Evolutionary conservation across 2,113 vertebrate genomes (phyloP), one percentile per base, ranked within the genome.

Genomic region (Stigmatopora nigra): DNA sequence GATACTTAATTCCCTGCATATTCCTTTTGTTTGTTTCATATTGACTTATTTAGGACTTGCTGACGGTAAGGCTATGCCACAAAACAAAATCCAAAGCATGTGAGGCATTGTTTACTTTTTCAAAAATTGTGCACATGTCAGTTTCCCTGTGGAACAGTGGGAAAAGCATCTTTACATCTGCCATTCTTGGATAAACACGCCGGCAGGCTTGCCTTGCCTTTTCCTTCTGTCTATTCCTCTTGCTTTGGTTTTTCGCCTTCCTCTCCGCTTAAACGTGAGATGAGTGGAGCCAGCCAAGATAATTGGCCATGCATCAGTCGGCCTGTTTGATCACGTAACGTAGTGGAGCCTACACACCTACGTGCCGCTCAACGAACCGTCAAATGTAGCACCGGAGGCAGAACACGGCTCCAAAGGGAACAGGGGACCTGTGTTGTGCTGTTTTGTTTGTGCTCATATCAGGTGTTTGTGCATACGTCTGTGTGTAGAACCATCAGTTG

Each of bases 331-430:
- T 90, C 86, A 87, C 86, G 82, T 84, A 89, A 83, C 81, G 79
- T 73, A 78, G 79, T 76, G 78, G 82, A 81, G 84, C 84, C 78
- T 87, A 86, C 83, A 88, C 84, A 88, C 84, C 84, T 85, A 88
- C 86, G 77, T 85, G 80, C 83, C 74, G 86, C 83, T 90, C 88
- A 87, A 85, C 83, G 88, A 88, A 90, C 87, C 88, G 86, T 91
- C 84, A 89, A 88, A 90, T 89, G 80, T 86, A 88, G 83, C 87
- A 90, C 87, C 85, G 85, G 84, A 87, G 87, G 86, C 88, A 81
- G 81, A 86, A 84, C 86, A 87, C 75, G 75, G 82, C 87, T 84
- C 84, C 87, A 84, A 89, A 88, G 88, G 86, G 84, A 85, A 82
- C 83, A 65, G 69, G 84, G 79, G 82, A 84, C 80, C 83, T 77